Evolutionary conservation across 2,888 invertebrate genomes (phyloP).

Genomic region (Lottia gigantea): DNA sequence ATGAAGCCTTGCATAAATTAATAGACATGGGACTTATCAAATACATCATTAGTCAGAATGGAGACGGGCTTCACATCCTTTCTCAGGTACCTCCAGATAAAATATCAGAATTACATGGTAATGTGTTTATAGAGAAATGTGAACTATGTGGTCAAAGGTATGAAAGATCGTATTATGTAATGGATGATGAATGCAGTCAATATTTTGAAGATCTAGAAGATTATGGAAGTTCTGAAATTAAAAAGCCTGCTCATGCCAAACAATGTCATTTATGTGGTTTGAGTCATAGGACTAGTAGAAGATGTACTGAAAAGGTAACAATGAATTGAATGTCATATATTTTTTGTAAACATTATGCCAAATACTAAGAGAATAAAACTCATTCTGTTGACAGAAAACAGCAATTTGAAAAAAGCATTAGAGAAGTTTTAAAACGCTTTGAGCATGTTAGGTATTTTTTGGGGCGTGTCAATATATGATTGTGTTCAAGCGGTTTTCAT

Average conservation of each 20-base stretch:
- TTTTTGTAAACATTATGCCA: too few relatives aligned
- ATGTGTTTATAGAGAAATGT: constrained; percentile 59
- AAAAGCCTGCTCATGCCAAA: constrained; percentile 46
- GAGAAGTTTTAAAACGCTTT: neutral
- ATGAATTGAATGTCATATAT: neutral
- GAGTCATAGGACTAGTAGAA: constrained; percentile 56
- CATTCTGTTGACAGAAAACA: too few relatives aligned
- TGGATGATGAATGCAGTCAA: constrained; percentile 54
- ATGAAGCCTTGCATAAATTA: constrained; percentile 54
- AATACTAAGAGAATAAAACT: too few relatives aligned
- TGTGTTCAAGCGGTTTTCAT: neutral
- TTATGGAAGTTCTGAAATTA: constrained; percentile 43
- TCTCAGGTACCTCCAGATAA: constrained; percentile 47
- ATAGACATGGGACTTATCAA: constrained; percentile 45
- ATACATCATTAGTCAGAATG: constrained; percentile 59
- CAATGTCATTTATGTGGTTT: constrained; percentile 54
- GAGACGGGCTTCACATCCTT: constrained; percentile 58
- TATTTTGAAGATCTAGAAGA: constrained; percentile 59
- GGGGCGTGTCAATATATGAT: neutral
- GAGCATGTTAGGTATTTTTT: neutral
- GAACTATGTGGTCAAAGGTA: constrained; percentile 49
- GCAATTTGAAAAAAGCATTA: too few relatives aligned
- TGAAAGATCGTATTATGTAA: constrained; percentile 46
- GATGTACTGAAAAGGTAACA: constrained; percentile 50
- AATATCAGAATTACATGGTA: constrained; percentile 61